phyloP scores from a whole-genome alignment of 2,888 invertebrate species.

The Xylota sylvarum region DNA sequence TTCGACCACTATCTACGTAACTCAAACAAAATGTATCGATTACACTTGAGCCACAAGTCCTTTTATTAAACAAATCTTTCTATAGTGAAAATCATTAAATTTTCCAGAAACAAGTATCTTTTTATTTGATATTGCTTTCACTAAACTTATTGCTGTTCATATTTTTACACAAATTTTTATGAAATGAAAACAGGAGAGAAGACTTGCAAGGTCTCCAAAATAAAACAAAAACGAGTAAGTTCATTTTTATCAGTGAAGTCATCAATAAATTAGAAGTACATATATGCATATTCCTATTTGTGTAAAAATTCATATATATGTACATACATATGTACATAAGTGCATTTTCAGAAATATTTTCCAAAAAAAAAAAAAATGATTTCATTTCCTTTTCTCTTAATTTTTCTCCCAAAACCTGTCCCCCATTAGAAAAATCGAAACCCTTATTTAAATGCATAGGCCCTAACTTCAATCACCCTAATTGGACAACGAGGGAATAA shows the following conservation, averaged over 20 bases:
- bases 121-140: background rate
- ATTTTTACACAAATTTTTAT: too few species aligned
- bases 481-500: constrained; percentile 45
- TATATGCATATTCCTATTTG: background rate
- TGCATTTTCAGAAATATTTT: background rate
- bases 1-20: too few species aligned
- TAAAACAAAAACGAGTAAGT: background rate
- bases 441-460: constrained; percentile 17
- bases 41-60: background rate
- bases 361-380: background rate
- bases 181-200: background rate
- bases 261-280: too few species aligned
- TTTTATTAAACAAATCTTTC: too few species aligned
- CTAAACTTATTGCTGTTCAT: background rate
- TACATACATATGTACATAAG: too few species aligned
- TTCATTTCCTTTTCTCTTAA: background rate
- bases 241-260: too few species aligned
- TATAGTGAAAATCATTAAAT: background rate
- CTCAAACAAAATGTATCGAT: too few species aligned
- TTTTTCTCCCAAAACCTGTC: background rate
- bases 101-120: too few species aligned
- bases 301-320: background rate
- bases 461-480: constrained; percentile 50
- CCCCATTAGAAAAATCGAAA: background rate
- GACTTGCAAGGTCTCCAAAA: background rate